Conservation (phyloP, 1,140 invertebrate species). For the Hypothenemus hampei region DNA sequence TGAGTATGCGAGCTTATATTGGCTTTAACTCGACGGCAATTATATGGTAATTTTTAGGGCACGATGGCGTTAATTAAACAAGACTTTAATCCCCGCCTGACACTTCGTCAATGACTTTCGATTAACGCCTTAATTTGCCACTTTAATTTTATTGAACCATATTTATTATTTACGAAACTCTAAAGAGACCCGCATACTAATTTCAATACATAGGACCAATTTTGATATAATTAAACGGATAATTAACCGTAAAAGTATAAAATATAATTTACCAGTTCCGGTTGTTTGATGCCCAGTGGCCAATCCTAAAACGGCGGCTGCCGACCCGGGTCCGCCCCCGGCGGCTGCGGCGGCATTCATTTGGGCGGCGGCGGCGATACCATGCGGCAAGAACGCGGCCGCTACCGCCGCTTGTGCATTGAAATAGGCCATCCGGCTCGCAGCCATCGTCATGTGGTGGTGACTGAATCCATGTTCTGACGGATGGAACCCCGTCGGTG, state of each 20-base stretch:
- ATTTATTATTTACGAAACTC: not conserved
- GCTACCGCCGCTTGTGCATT: conserved; percentile 84
- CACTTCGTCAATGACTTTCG: not conserved
- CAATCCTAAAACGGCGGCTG: conserved; percentile 34
- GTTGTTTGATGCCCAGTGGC: conserved; percentile 38
- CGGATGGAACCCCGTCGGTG: conserved; percentile 41
- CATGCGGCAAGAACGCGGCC: conserved; percentile 74
- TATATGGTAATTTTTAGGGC: too few species aligned
- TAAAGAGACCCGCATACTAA: too few species aligned
- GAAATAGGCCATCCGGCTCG: conserved; percentile 77
- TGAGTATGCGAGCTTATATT: too few species aligned
- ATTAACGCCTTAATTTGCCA: not conserved
- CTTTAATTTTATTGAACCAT: too few species aligned
- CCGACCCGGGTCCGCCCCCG: conserved; percentile 28
- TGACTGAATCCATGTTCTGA: conserved; percentile 51
- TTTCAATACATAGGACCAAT: not conserved
- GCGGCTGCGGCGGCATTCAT: conserved; percentile 37
- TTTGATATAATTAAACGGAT: not conserved
- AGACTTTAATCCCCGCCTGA: too few species aligned
- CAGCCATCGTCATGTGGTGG: conserved; percentile 61
- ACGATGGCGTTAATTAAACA: too few species aligned
- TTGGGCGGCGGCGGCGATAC: conserved; percentile 49
- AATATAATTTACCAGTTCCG: conserved; percentile 25
- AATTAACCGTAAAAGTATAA: not conserved
- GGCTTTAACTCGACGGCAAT: too few species aligned